A percentile compares a stretch with the other conserved stretches of the same genome.
Conservation (phyloP, 1,140 invertebrate genomes). For the Bombus sylvicola region DNA sequence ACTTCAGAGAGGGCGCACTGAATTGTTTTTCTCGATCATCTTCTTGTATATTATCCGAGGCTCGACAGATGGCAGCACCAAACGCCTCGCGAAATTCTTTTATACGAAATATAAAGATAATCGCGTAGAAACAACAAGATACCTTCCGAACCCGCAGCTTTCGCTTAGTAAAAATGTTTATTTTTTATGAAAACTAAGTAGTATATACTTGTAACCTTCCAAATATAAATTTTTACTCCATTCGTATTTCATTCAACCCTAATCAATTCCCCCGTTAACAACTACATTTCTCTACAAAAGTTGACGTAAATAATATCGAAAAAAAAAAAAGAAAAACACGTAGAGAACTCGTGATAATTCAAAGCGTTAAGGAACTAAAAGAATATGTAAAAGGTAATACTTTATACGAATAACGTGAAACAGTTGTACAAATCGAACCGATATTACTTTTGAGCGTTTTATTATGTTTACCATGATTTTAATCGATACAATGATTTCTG, state of each 20-base stretch:
- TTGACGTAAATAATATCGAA: background rate
- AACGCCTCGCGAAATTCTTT: background rate
- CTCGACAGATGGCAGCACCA: constrained; percentile 7
- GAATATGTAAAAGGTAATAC: background rate
- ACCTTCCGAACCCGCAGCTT: background rate
- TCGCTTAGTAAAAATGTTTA: background rate
- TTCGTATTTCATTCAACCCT: background rate
- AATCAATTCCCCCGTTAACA: background rate
- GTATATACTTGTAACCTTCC: background rate
- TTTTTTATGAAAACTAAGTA: constrained; percentile 1
- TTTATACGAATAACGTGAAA: constrained; percentile 6
- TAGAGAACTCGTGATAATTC: background rate
- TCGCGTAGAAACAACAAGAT: background rate
- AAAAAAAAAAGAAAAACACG: background rate
- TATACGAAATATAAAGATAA: background rate
- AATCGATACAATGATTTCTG: constrained; percentile 82
- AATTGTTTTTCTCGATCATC: background rate
- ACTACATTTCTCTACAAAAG: background rate
- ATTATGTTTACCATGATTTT: constrained; percentile 83
- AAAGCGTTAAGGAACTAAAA: background rate
- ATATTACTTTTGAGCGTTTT: constrained; percentile 79
- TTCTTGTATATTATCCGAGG: background rate
- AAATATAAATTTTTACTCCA: constrained; percentile 31
- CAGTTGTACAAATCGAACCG: constrained; percentile 22
- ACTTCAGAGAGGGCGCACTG: background rate